Conservation (phyloP, 2,888 invertebrate species). For the Polydrusus pterygomalis region DNA sequence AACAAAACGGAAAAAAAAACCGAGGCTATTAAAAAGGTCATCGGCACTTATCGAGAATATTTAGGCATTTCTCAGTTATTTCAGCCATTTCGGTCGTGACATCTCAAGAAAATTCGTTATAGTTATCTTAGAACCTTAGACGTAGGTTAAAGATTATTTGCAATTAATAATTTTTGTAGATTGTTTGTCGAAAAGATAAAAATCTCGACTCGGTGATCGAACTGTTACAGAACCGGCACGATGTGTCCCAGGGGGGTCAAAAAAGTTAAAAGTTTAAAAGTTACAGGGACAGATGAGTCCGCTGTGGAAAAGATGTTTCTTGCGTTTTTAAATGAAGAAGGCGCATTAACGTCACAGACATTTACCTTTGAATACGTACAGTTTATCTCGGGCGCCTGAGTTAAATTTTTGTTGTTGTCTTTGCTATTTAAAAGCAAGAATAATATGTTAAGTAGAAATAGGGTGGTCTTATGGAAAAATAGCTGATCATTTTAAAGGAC, state of each 20-base stretch:
- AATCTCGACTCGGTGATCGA: slow-evolving; percentile 32
- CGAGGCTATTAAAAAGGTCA: slow-evolving; percentile 35
- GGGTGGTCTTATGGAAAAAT: too few relatives aligned
- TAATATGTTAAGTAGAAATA: too few relatives aligned
- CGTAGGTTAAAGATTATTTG: slow-evolving; percentile 43
- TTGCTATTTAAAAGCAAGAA: too few relatives aligned
- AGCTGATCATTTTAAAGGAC: too few relatives aligned
- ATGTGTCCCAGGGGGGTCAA: slow-evolving; percentile 27
- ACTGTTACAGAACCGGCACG: slow-evolving; percentile 35
- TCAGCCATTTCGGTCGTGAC: slow-evolving; percentile 32
- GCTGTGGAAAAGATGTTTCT: too few relatives aligned
- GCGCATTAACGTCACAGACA: too few relatives aligned
- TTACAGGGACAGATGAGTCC: slow-evolving; percentile 31
- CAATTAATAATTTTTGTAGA: slow-evolving; percentile 44
- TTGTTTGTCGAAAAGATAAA: slow-evolving; percentile 35
- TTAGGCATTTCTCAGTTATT: slow-evolving; percentile 40
- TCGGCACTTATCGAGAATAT: slow-evolving; percentile 35
- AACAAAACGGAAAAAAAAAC: slow-evolving; percentile 20
- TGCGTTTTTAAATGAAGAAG: too few relatives aligned
- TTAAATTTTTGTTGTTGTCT: too few relatives aligned
- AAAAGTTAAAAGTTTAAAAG: slow-evolving; percentile 16
- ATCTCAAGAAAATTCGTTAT: slow-evolving; percentile 30
- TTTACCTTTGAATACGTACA: too few relatives aligned
- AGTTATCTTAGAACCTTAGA: slow-evolving; percentile 24
- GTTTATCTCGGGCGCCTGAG: too few relatives aligned